phyloP scores from a whole-genome alignment of 1,140 invertebrate genomes.

The Elysia chlorotica region DNA sequence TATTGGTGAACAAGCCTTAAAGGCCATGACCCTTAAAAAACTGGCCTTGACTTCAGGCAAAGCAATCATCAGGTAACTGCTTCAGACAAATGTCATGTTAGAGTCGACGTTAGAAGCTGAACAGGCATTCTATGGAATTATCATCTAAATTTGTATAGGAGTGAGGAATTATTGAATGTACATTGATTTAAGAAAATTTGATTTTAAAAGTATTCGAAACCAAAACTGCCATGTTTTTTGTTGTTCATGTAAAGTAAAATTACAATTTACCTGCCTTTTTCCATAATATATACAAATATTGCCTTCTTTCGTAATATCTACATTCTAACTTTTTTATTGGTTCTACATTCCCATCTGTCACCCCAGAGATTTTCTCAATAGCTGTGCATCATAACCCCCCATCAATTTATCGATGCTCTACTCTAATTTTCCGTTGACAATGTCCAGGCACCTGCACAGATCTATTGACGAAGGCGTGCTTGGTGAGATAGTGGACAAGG shows the following conservation, averaged over 20 bases:
- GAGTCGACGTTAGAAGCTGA: too few relatives aligned
- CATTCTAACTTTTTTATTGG: background rate
- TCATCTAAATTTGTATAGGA: background rate
- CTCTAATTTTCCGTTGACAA: too few relatives aligned
- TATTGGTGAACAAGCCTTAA: slow-evolving; percentile 70
- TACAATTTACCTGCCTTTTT: background rate
- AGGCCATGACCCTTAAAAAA: slow-evolving; percentile 72
- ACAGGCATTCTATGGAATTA: background rate
- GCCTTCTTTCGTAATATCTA: background rate
- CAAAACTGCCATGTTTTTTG: background rate
- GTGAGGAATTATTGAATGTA: background rate
- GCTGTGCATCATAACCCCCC: too few relatives aligned
- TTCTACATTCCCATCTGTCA: too few relatives aligned
- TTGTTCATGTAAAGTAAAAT: background rate
- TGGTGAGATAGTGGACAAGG: slow-evolving; percentile 34
- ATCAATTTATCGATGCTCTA: too few relatives aligned
- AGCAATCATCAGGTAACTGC: slow-evolving; percentile 65
- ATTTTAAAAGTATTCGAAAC: background rate
- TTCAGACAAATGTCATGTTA: too few relatives aligned
- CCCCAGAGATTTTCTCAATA: too few relatives aligned
- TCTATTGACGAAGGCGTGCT: slow-evolving; percentile 43
- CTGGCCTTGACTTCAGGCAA: slow-evolving; percentile 77
- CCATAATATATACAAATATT: background rate
- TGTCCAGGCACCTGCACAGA: slow-evolving; percentile 53
- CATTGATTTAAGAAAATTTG: background rate